Evolutionary conservation across 2,797 vertebrate genomes (phyloP).

Genomic region (Mus caroli): DNA sequence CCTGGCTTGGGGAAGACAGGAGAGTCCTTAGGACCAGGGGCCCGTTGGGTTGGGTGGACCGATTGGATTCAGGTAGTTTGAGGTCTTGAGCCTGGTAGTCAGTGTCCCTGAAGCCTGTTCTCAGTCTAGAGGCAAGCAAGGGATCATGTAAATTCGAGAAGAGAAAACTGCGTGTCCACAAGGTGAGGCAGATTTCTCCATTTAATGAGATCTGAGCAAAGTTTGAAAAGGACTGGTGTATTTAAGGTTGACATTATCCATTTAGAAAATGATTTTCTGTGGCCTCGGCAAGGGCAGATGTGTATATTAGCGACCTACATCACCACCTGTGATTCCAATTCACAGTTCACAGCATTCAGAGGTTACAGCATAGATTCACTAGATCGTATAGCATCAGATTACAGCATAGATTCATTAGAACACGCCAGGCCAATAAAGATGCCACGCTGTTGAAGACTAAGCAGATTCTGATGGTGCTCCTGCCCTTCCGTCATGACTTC

Average conservation of each 20-base stretch:
- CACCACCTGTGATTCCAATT: not conserved
- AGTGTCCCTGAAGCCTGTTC: not conserved
- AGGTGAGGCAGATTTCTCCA: not conserved
- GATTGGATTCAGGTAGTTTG: not conserved
- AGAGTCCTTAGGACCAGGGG: not conserved
- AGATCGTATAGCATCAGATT: not conserved
- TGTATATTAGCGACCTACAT: slow-evolving; percentile 31
- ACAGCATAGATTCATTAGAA: not conserved
- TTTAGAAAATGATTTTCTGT: slow-evolving; percentile 57
- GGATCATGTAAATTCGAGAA: not conserved
- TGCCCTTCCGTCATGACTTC: not conserved
- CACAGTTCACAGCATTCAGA: not conserved
- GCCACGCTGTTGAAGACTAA: not conserved
- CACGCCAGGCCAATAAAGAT: not conserved
- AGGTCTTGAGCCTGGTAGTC: not conserved
- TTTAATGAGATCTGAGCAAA: not conserved
- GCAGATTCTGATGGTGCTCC: not conserved
- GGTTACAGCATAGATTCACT: not conserved
- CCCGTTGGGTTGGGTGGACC: not conserved
- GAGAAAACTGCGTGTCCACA: not conserved
- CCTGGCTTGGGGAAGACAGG: not conserved
- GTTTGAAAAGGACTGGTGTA: not conserved
- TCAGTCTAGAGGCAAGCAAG: not conserved
- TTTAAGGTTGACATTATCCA: slow-evolving; percentile 39
- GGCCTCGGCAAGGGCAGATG: not conserved